Conservation (phyloP, 2,113 vertebrate species). For the Ancistrus triradiatus region DNA sequence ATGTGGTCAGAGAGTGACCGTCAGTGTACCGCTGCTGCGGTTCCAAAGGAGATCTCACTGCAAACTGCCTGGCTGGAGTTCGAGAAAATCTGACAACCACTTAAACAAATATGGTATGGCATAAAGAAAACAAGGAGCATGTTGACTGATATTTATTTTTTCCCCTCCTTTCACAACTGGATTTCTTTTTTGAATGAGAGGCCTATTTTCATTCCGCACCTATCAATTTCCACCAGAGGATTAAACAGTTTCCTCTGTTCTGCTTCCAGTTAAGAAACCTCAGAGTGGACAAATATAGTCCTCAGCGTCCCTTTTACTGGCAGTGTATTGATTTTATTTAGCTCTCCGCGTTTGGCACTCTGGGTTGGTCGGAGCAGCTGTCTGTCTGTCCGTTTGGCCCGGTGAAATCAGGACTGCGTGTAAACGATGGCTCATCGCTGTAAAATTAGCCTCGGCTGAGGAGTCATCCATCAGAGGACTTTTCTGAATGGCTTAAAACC, state of each 20-base stretch:
- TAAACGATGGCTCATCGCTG: slow-evolving; percentile 5
- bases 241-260: slow-evolving; percentile 61
- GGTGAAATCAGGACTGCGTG: slow-evolving; percentile 12
- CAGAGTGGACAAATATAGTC: slow-evolving; percentile 62
- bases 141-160: slow-evolving; percentile 62
- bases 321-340: slow-evolving; percentile 64
- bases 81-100: slow-evolving; percentile 55
- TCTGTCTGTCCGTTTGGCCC: not conserved
- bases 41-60: slow-evolving; percentile 62
- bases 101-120: slow-evolving; percentile 60
- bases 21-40: slow-evolving; percentile 63
- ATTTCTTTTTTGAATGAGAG: slow-evolving; percentile 56
- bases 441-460: slow-evolving; percentile 18
- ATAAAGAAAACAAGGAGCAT: slow-evolving; percentile 28
- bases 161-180: slow-evolving; percentile 43
- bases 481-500: not conserved
- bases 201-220: slow-evolving; percentile 45
- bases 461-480: slow-evolving; percentile 6
- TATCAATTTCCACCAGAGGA: slow-evolving; percentile 64
- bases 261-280: slow-evolving; percentile 66
- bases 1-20: slow-evolving; percentile 58
- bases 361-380: not conserved
- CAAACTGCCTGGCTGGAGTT: slow-evolving; percentile 54
- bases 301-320: slow-evolving; percentile 64
- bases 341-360: slow-evolving; percentile 45